Percentiles rank a stretch among this genome's conserved stretches.
Conservation (phyloP, 1,140 invertebrate genomes). For the Anagrus nilaparvatae region DNA sequence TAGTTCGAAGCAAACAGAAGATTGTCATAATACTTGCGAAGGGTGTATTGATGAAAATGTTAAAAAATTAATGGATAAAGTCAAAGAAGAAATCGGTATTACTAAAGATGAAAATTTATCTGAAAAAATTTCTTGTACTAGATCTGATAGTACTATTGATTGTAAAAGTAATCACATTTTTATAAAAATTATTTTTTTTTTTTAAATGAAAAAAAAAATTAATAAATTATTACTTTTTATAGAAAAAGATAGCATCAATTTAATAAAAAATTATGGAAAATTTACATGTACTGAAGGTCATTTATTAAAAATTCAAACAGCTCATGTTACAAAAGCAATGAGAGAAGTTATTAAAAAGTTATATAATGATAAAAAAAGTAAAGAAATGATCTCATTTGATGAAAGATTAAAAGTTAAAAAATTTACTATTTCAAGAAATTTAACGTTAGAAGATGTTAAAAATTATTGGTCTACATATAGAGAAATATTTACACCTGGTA, state of each 20-base stretch:
- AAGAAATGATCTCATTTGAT: conserved; percentile 17
- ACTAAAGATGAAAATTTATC: not conserved
- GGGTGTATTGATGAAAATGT: conserved; percentile 7
- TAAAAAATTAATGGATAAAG: conserved; percentile 14
- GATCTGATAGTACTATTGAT: not conserved
- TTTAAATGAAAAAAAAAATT: not conserved
- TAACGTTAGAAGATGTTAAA: conserved; percentile 40
- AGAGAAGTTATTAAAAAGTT: conserved; percentile 41
- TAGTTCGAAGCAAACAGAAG: conserved; percentile 5
- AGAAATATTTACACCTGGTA: conserved; percentile 37
- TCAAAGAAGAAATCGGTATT: conserved; percentile 13
- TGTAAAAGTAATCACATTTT: too few species aligned
- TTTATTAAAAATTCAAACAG: conserved; percentile 46
- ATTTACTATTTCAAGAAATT: conserved; percentile 38
- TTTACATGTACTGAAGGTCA: conserved; percentile 35
- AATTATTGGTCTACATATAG: conserved; percentile 43
- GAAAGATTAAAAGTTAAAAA: conserved; percentile 22
- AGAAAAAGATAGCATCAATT: too few species aligned
- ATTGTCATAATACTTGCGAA: conserved; percentile 6
- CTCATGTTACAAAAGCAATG: conserved; percentile 42
- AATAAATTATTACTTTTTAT: conserved; percentile 3
- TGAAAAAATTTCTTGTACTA: not conserved
- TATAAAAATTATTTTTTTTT: conserved; percentile 1
- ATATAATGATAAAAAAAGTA: conserved; percentile 32
- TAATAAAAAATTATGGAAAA: conserved; percentile 10